These are phyloP conservation scores for Rhingia campestris DNA, from an alignment of 2,888 invertebrate species.

Conservation along the genomic window DNA sequence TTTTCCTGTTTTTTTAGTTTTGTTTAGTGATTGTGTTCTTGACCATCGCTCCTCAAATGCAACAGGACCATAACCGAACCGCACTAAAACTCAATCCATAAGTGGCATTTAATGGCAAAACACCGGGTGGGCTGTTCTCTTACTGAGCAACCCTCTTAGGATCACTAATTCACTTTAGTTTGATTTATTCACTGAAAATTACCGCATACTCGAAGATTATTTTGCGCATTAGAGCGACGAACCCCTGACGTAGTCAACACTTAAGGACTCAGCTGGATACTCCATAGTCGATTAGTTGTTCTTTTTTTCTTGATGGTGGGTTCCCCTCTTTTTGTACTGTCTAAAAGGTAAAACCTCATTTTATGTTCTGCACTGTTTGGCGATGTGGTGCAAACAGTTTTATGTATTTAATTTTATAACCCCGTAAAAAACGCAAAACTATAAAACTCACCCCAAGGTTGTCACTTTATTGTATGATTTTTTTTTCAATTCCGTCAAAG, in stretches of 20 bases:
- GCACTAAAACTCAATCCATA: constrained; percentile 61
- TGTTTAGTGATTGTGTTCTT: constrained; percentile 7
- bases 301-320: constrained; percentile 14
- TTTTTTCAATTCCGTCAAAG: constrained; percentile 54
- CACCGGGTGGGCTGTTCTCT: constrained; percentile 64
- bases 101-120: constrained; percentile 71
- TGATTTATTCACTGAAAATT: constrained; percentile 71
- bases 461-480: constrained; percentile 54
- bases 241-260: constrained; percentile 76
- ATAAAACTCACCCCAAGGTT: constrained; percentile 73
- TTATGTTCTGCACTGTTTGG: constrained; percentile 65
- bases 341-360: constrained; percentile 70
- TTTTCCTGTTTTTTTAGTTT: constrained; percentile 5
- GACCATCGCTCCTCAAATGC: constrained; percentile 40
- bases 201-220: constrained; percentile 72
- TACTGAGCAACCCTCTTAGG: constrained; percentile 64
- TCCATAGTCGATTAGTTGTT: constrained; percentile 67
- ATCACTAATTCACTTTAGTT: constrained; percentile 72
- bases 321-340: constrained; percentile 28
- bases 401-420: constrained; percentile 74
- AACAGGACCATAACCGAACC: constrained; percentile 45
- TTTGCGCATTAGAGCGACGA: constrained; percentile 68
- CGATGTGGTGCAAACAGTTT: constrained; percentile 71
- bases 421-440: constrained; percentile 68
- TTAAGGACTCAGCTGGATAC: constrained; percentile 78